Base-by-base conservation (phyloP, 1,140 invertebrate species). In the Popillia japonica region DNA sequence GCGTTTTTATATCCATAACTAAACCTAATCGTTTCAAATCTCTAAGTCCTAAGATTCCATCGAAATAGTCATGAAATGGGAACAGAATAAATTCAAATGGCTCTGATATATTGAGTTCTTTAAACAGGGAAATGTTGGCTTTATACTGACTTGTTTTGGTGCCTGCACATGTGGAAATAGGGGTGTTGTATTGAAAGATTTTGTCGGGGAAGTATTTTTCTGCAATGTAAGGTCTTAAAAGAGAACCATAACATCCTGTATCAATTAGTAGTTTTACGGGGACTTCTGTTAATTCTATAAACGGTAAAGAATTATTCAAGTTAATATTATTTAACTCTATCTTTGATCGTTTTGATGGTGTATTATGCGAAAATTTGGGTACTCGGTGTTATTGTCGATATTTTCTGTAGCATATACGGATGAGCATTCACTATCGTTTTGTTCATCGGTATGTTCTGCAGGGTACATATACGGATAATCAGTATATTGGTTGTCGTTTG, bases 1-100 rank as follows among this genome's bases (percentile, higher is more conserved):
- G 23, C 48, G 78, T 80, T 0, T 14, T 34, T 40, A 82, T 40
- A 78, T 81, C 78, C 42, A 82, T 81, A 42, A 42, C 73, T 17
- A 82, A 68, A 4, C 77, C 74, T 40, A 82, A 17, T 72, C 73
- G 77, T 44, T 41, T 10, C 73, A 82, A 75, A 77, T 82, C 80
- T 17, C 72, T n/a, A 40, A 80, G 14, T 22, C 79, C 78, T 23
- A 81, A 59, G 22, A 83, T 82, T 14, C 81, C 80, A 34, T 82
- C 82, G 73, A 81, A 82, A 22, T 78, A 83, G 14, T 81, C 80
- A 48, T 83, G 82, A 72, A 82, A 83, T 44, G 78, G 68, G 59
- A 75, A 82, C 44, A 81, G 23, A 9, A 79, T 41, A 42, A 80
- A 80, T 76, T 77, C 55, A 11, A 81, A 17, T 11, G 6, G 41